These are phyloP conservation scores for Cheilosia urbana DNA, from an alignment of 2,888 invertebrate species.

Conservation along the genomic window DNA sequence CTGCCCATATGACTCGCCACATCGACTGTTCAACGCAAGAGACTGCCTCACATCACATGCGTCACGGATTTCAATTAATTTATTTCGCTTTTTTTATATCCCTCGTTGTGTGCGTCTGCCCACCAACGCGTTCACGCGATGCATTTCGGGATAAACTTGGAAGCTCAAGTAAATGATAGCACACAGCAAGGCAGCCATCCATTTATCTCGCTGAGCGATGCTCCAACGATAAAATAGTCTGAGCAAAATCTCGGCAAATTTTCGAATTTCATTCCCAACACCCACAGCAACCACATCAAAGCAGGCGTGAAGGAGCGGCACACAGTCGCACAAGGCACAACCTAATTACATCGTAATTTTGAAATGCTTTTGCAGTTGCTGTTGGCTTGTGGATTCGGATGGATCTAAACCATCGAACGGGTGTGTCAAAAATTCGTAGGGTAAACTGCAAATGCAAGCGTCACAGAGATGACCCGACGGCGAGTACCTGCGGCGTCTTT, in stretches of 20 bases:
- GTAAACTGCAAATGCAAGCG: constrained; percentile 40
- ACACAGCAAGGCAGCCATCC: constrained; percentile 1
- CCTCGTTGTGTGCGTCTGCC: neutral
- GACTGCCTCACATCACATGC: constrained; percentile 40
- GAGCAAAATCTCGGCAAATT: constrained; percentile 20
- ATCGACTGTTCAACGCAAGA: neutral
- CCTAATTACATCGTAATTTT: constrained; percentile 29
- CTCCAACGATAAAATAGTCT: constrained; percentile 28
- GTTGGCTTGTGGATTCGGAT: constrained; percentile 1
- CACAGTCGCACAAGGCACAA: neutral
- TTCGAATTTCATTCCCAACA: constrained; percentile 47
- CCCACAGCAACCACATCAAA: constrained; percentile 50
- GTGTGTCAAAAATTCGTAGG: constrained; percentile 27
- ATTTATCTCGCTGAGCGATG: neutral
- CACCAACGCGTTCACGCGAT: neutral
- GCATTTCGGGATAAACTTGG: constrained; percentile 29
- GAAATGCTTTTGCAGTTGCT: neutral
- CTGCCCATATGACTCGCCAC: constrained; percentile 15
- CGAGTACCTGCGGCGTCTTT: constrained; percentile 10
- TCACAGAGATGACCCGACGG: constrained; percentile 24
- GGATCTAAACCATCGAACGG: neutral
- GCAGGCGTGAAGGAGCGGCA: constrained; percentile 44
- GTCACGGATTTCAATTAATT: constrained; percentile 60
- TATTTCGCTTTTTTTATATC: constrained; percentile 30
- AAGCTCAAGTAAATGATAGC: constrained; percentile 54